Base-by-base conservation (phyloP, 2,797 vertebrate genomes). In the Microcaecilia unicolor region DNA sequence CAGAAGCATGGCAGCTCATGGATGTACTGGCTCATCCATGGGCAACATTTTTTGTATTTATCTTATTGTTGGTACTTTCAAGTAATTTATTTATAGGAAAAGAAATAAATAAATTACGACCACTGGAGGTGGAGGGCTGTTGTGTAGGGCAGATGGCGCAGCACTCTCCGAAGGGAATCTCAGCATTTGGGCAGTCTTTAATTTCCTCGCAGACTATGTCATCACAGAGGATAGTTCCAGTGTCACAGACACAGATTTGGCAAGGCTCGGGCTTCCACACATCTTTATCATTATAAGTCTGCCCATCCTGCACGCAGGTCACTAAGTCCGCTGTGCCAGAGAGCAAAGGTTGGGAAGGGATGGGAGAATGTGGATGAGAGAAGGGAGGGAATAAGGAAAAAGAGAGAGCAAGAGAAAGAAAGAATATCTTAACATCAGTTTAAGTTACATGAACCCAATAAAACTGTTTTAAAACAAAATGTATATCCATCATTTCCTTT, bases 141-240 rank as follows among this genome's bases (percentile, higher is more conserved):
- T 87, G 85, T 74, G 74, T 68, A 41, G 81, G 73, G 57, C 92
- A 97, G 70, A 92, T 67, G 64, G 93, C 89, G 52, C 93, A 97
- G 85, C 93, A 97, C 58, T 96, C 93, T 90, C 93, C 93, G 51
- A 92, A 92, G 72, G 89, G 91, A 64, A 97, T 93, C 76, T 94
- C 90, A 2, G 90, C 81, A 68, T 80, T 89, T 76, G 84, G 77
- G 59, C 93, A 97, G 63, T 91, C 87, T 80, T 76, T 88, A 66
- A 73, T 47, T 15, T 96, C 91, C 80, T 93, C 90, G 82, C 93
- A 97, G 81, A 86, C 66, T 70, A 97, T 93, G 18, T 91, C 87
- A 46, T 97, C 93, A 41, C 93, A 97, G 54, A 97, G 88, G 55
- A 97, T 67, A 4, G 61, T 81, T 58, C 93, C 93, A 44, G 84